Evolutionary conservation across 2,888 invertebrate genomes (phyloP).

Genomic region (Xylocampa areola): DNA sequence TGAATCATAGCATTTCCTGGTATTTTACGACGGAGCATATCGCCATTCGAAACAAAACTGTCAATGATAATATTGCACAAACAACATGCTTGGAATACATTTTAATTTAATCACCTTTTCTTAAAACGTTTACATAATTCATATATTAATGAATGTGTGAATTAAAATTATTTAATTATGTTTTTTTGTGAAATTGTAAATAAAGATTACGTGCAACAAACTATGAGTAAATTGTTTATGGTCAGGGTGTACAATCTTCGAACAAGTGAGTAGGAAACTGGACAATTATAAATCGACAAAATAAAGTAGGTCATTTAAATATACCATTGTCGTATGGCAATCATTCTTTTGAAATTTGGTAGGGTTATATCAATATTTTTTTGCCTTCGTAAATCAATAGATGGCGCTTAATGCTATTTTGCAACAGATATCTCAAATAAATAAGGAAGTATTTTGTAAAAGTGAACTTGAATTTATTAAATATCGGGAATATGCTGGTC

Average conservation of each 20-base stretch:
- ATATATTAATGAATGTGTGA: slow-evolving; percentile 59
- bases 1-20: slow-evolving; percentile 90
- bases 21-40: slow-evolving; percentile 85
- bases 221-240: slow-evolving; percentile 72
- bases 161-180: slow-evolving; percentile 68
- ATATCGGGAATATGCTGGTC: too few relatives aligned
- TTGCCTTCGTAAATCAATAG: too few relatives aligned
- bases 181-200: slow-evolving; percentile 79
- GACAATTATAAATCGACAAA: too few relatives aligned
- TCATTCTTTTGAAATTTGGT: too few relatives aligned
- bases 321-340: too few relatives aligned
- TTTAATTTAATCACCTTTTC: slow-evolving; percentile 71
- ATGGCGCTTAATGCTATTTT: too few relatives aligned
- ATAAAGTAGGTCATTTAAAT: too few relatives aligned
- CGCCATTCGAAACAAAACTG: slow-evolving; percentile 86
- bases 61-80: slow-evolving; percentile 81
- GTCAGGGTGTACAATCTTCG: slow-evolving; percentile 36
- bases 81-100: slow-evolving; percentile 69
- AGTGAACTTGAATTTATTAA: too few relatives aligned
- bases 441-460: too few relatives aligned
- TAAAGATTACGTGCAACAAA: slow-evolving; percentile 86
- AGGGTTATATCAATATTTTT: too few relatives aligned
- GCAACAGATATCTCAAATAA: too few relatives aligned
- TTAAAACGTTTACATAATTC: slow-evolving; percentile 76
- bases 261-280: too few relatives aligned